Evolutionary conservation across 2,888 invertebrate species (phyloP), one percentile per base, ranked within the genome.

Genomic region (Trimorus sp.): DNA sequence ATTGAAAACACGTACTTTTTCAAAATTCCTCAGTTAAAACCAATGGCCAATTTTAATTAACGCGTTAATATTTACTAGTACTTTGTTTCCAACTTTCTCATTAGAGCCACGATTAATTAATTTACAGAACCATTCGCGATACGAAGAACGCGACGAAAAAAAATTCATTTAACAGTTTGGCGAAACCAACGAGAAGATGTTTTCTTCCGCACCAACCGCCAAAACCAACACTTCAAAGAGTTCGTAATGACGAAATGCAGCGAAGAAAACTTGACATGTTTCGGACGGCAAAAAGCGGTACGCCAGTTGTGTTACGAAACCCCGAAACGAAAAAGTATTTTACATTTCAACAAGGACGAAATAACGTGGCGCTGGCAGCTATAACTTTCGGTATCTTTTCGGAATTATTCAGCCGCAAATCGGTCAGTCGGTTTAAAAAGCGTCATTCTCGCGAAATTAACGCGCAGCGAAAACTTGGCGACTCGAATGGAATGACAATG

Each of bases 141-240:
- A 26, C 26, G 26, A 26, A 26, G 26, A 26, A 26, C 26, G 26
- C 1, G 26, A 3, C 26, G 40, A 40, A 40, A 40, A 38, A 38
- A 40, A 40, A 40, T 26, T 26, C 26, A 26, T 26, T 26, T 26
- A 26, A 26, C 26, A 26, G 26, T 26, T 26, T 26, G 26, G 26
- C 56, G 48, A 36, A 73, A 73, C 40, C 53, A 42, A 11, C 16
- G 16, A 56, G 63, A 38, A 58, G 59, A 56, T 74, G 59, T 65
- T 48, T 42, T 51, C 36, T 65, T 58, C 51, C 16, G 8, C 38
- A 38, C 40, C 51, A 60, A 60, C 3, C 37, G 37, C 54, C 48
- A 26, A 45, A 59, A 49, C 48, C 37, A 54, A 66, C 58, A 66
- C 65, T 74, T 74, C 74, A 74, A 74, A 74, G 74, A 65, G 51